These are phyloP conservation scores for Cylindroiulus punctatus DNA, from an alignment of 2,888 invertebrate species.

Conservation along the genomic window DNA sequence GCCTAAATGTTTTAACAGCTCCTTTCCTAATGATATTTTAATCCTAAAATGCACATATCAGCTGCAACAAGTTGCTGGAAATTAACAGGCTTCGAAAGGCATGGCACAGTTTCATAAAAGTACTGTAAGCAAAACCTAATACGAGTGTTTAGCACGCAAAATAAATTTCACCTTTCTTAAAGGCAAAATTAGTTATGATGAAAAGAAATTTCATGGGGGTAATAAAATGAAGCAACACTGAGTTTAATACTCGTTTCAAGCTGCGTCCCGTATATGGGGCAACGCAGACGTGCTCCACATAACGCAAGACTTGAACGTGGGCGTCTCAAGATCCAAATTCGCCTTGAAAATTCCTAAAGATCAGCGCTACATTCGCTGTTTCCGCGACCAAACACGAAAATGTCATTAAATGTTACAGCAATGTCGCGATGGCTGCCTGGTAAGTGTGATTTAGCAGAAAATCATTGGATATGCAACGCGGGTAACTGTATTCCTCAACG, in stretches of 20 bases:
- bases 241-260: not conserved
- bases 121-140: not conserved
- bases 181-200: not conserved
- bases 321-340: not conserved
- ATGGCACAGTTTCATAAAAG: no score
- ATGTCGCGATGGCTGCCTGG: not conserved
- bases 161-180: not conserved
- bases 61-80: no score
- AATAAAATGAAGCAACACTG: slow-evolving; percentile 14
- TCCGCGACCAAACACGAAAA: not conserved
- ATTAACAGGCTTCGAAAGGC: no score
- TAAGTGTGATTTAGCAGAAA: slow-evolving; percentile 9
- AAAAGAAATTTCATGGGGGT: not conserved
- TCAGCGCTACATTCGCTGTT: not conserved
- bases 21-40: no score
- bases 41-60: no score
- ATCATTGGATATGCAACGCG: not conserved
- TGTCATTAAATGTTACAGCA: not conserved
- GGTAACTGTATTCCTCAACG: not conserved
- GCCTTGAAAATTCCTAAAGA: slow-evolving; percentile 1
- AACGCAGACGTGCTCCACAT: not conserved
- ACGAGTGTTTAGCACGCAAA: not conserved
- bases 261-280: not conserved
- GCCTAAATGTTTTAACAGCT: no score
- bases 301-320: not conserved